Evolutionary conservation across 2,888 invertebrate genomes (phyloP), one percentile per base, ranked within the genome.

Genomic region (Empis stercorea): DNA sequence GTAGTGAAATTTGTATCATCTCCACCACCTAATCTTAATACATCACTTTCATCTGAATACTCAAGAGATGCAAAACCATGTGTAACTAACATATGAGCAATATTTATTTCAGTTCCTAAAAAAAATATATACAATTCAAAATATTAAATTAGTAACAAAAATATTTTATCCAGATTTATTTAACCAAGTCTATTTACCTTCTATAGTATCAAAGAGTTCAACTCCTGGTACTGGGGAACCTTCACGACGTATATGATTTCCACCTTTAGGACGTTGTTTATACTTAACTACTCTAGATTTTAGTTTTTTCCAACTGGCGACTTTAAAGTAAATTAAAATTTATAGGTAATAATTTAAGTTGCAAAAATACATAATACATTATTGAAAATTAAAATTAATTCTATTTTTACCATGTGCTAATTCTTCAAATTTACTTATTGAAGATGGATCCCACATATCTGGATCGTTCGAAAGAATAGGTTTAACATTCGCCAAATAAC

Each of bases 241-340:
- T 62, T 80, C 80, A 44, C 81, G 75, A 30, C 59, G 55, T 15
- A 58, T 54, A 13, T 54, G 57, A 30, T 56, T 56, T 14, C 48
- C 48, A 9, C 57, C 52, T 48, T 64, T 64, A 54, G 77, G 61
- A 15, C 74, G 68, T 57, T 80, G 76, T 63, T 78, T 79, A 63
- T 84, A 88, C 1, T 81, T 78, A 47, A 81, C 79, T 15, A 87
- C 82, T 56, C 79, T 78, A 0, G 88, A 87, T 45, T 81, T 76
- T 1, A 93, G 61, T 5, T 81, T 73, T 61, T 84, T 84, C 92
- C 92, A 93, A 57, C 84, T 78, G 0, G 83, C 84, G 43, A 81
- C 78, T 75, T 68, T 55, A 46, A 57, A 51, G 16, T 61, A 54
- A n/a, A 59, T 53, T 3, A 45, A 37, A n/a, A n/a, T n/a, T 20